These are phyloP conservation scores for Palythoa grandiflora DNA, from an alignment of 92 coral and sea anemone species.

Conservation along the genomic window DNA sequence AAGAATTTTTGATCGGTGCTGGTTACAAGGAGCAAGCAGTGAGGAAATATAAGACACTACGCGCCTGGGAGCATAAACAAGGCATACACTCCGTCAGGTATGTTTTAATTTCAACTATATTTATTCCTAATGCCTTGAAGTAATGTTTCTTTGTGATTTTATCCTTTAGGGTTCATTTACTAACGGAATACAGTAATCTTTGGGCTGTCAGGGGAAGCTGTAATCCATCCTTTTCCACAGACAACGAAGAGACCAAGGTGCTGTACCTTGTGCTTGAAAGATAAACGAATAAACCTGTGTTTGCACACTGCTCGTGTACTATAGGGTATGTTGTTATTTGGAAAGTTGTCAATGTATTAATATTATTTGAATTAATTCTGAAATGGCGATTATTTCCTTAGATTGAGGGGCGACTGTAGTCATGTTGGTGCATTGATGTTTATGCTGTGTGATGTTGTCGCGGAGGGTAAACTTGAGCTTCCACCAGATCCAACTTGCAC, in stretches of 20 bases:
- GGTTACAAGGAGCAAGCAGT: conserved; percentile 62
- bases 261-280: conserved; percentile 45
- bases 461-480: conserved; percentile 56
- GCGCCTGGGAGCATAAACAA: conserved; percentile 26
- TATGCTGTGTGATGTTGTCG: conserved; percentile 61
- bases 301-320: conserved; percentile 59
- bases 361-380: no score
- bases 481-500: conserved; percentile 71
- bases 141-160: no score
- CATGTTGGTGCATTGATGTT: conserved; percentile 60
- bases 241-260: no score
- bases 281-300: conserved; percentile 55
- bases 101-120: conserved; percentile 18
- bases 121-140: no score
- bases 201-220: conserved; percentile 59
- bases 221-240: conserved; percentile 5
- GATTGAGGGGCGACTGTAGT: conserved; percentile 24
- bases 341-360: no score
- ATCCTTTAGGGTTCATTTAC: conserved; percentile 50
- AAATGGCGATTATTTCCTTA: not conserved
- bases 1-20: conserved; percentile 59
- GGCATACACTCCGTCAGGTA: conserved; percentile 62
- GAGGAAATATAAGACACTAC: conserved; percentile 56
- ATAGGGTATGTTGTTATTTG: conserved; percentile 54
- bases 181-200: conserved; percentile 39